phyloP scores from a whole-genome alignment of 2,888 invertebrate genomes.

The Callyntrura sp. region DNA sequence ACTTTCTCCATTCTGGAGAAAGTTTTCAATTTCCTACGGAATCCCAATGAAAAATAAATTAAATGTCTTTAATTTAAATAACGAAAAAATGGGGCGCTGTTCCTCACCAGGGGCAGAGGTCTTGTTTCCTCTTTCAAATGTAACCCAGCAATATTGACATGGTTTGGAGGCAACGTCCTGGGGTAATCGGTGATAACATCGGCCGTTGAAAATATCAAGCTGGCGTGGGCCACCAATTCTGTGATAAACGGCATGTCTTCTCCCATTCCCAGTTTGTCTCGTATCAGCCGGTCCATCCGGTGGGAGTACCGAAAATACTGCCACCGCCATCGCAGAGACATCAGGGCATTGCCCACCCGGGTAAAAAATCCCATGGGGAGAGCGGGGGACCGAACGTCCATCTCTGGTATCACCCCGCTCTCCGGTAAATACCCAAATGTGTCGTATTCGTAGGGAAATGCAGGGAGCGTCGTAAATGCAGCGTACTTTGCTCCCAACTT shows the following conservation, averaged over 20 bases:
- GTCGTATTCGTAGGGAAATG: constrained; percentile 70
- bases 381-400: constrained; percentile 34
- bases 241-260: constrained; percentile 40
- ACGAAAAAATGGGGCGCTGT: no score
- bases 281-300: constrained; percentile 58
- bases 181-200: constrained; percentile 49
- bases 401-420: constrained; percentile 72
- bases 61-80: no score
- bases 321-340: not conserved
- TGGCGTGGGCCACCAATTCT: not conserved
- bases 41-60: no score
- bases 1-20: constrained; percentile 25
- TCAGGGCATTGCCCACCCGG: constrained; percentile 36
- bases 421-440: constrained; percentile 63
- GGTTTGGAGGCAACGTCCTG: constrained; percentile 46
- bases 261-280: not conserved
- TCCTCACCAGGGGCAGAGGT: constrained; percentile 33
- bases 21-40: constrained; percentile 63
- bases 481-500: constrained; percentile 67
- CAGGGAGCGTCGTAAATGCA: constrained; percentile 58
- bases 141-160: constrained; percentile 51
- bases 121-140: constrained; percentile 4
- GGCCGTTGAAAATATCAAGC: constrained; percentile 36
- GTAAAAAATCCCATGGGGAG: constrained; percentile 55
- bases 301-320: constrained; percentile 67